Conservation (phyloP, 2,888 invertebrate genomes). For the Drosophila nr. medialis region DNA sequence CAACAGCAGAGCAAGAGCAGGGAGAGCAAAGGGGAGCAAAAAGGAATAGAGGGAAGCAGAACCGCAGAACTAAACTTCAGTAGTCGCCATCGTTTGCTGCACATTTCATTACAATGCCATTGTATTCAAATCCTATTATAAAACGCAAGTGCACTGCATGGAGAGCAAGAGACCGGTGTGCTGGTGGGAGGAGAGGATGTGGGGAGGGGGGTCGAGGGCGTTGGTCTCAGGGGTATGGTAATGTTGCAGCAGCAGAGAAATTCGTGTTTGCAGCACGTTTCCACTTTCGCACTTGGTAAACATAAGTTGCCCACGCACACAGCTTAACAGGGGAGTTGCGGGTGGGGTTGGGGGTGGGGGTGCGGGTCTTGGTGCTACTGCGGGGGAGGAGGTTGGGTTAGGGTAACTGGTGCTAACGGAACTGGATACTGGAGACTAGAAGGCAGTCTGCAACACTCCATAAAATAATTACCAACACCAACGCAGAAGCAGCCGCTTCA, state of each 20-base stretch:
- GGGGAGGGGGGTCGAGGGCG: not conserved
- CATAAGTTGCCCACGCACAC: slow-evolving; percentile 75
- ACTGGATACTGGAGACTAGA: slow-evolving; percentile 16
- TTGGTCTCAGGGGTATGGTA: slow-evolving; percentile 24
- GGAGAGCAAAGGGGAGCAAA: not conserved
- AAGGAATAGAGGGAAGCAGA: slow-evolving; percentile 30
- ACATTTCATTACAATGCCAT: slow-evolving; percentile 79
- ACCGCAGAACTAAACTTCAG: slow-evolving; percentile 71
- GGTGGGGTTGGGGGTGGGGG: not conserved
- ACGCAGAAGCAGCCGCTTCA: slow-evolving; percentile 21
- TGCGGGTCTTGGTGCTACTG: not conserved
- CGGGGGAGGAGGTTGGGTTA: not conserved
- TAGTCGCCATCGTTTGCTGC: slow-evolving; percentile 76
- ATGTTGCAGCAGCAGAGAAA: slow-evolving; percentile 55
- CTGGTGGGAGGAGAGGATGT: not conserved
- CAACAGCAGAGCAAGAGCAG: slow-evolving; percentile 3
- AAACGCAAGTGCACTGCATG: slow-evolving; percentile 66
- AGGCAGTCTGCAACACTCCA: slow-evolving; percentile 60
- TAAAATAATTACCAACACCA: slow-evolving; percentile 78
- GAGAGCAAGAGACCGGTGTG: slow-evolving; percentile 19
- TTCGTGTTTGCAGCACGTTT: slow-evolving; percentile 79
- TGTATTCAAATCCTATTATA: slow-evolving; percentile 78
- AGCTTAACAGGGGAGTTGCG: not conserved
- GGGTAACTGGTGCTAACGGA: not conserved
- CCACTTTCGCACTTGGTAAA: slow-evolving; percentile 80